These are phyloP conservation scores for Bombus ignitus DNA, from an alignment of 1,140 invertebrate species.

Conservation along the genomic window DNA sequence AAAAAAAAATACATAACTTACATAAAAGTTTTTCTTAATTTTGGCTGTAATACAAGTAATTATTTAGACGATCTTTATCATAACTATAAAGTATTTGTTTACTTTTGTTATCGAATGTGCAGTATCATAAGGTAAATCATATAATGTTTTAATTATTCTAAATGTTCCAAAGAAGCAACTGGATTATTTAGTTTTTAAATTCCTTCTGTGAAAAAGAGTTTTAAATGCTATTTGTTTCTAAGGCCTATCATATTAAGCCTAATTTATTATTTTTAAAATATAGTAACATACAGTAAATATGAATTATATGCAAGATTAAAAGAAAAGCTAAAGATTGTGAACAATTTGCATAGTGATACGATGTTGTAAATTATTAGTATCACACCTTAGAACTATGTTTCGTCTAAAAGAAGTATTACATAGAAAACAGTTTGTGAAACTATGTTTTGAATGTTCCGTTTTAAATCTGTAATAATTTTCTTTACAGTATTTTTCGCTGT, in stretches of 20 bases:
- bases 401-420: constrained; percentile 40
- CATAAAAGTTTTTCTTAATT: constrained; percentile 21
- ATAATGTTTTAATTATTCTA: neutral
- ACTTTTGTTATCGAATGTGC: neutral
- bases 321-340: neutral
- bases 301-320: neutral
- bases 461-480: constrained; percentile 30
- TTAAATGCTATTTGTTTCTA: neutral
- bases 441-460: constrained; percentile 27
- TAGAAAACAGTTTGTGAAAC: constrained; percentile 22
- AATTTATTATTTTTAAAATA: neutral
- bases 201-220: neutral
- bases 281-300: constrained; percentile 7
- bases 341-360: neutral
- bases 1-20: constrained; percentile 41
- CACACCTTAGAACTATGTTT: constrained; percentile 6
- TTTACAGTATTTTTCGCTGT: constrained; percentile 42
- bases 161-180: neutral
- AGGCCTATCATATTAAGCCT: neutral
- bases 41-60: constrained; percentile 11
- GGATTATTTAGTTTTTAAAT: neutral
- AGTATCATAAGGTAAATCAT: neutral
- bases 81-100: constrained; percentile 22
- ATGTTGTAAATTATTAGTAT: constrained; percentile 10
- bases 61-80: neutral